These are phyloP conservation scores for Platyscapa corneri DNA, from an alignment of 1,140 invertebrate genomes.

Conservation along the genomic window DNA sequence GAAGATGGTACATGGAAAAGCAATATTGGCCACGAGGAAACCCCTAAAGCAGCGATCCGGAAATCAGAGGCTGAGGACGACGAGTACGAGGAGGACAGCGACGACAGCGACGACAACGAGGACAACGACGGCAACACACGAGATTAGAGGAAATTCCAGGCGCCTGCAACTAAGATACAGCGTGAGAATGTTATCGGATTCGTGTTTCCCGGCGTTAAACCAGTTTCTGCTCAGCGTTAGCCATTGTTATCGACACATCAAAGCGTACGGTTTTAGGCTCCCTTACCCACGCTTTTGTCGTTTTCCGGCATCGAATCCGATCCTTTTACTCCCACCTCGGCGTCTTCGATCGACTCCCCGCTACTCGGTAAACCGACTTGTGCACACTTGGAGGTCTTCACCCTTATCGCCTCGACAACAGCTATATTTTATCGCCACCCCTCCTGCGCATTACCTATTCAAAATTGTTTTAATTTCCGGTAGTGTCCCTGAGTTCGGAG, in stretches of 20 bases:
- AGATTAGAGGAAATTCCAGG: slow-evolving; percentile 31
- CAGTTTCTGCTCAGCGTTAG: not conserved
- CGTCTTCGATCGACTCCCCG: slow-evolving; percentile 10
- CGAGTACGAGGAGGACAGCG: not conserved
- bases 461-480: slow-evolving; percentile 46
- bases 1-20: too few relatives aligned
- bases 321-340: slow-evolving; percentile 8
- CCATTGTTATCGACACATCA: slow-evolving; percentile 43
- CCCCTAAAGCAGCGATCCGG: not conserved
- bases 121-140: slow-evolving; percentile 16
- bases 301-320: slow-evolving; percentile 14
- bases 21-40: not conserved
- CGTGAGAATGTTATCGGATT: slow-evolving; percentile 47
- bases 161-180: slow-evolving; percentile 4
- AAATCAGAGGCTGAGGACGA: not conserved
- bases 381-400: not conserved
- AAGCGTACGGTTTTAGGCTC: slow-evolving; percentile 28
- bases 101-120: too few relatives aligned
- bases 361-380: not conserved
- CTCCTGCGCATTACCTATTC: slow-evolving; percentile 33
- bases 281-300: not conserved
- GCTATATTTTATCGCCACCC: not conserved
- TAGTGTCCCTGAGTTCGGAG: not conserved
- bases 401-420: slow-evolving; percentile 49
- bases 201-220: slow-evolving; percentile 37